These are phyloP conservation scores for Etheostoma perlongum DNA, from an alignment of 2,797 vertebrate genomes.

Conservation along the genomic window DNA sequence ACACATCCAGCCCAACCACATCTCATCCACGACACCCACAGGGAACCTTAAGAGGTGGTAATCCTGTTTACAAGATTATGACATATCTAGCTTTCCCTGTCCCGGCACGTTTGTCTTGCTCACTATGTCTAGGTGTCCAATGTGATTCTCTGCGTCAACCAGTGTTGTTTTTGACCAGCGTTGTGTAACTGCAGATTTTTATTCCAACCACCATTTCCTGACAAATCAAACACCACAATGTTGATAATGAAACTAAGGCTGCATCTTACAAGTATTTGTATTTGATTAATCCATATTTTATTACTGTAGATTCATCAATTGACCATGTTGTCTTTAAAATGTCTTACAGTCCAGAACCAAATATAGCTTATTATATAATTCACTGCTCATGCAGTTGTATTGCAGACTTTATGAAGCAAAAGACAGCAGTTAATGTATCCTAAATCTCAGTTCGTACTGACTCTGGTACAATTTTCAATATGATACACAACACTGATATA, in stretches of 20 bases:
- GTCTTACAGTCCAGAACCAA: background rate
- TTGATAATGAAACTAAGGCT: background rate
- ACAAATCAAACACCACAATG: background rate
- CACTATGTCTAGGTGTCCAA: conserved; percentile 42
- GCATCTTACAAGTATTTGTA: background rate
- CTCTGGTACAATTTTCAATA: background rate
- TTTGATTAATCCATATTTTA: background rate
- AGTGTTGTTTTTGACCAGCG: conserved; percentile 3
- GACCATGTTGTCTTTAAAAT: background rate
- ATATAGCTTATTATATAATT: no score
- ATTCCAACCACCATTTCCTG: background rate
- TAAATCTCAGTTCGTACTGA: background rate
- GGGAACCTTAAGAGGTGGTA: conserved; percentile 68
- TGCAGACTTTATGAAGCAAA: background rate
- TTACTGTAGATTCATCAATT: background rate
- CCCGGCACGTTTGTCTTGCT: conserved; percentile 54
- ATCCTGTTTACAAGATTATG: conserved; percentile 78
- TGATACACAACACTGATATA: background rate
- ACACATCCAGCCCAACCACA: conserved; percentile 30
- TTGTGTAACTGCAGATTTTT: background rate
- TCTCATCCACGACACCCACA: conserved; percentile 24
- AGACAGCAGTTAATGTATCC: background rate
- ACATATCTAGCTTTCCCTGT: conserved; percentile 71
- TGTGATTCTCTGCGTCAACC: conserved; percentile 19
- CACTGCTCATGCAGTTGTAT: no score